Conservation (phyloP, 2,113 vertebrate genomes). For the Phasianus colchicus region DNA sequence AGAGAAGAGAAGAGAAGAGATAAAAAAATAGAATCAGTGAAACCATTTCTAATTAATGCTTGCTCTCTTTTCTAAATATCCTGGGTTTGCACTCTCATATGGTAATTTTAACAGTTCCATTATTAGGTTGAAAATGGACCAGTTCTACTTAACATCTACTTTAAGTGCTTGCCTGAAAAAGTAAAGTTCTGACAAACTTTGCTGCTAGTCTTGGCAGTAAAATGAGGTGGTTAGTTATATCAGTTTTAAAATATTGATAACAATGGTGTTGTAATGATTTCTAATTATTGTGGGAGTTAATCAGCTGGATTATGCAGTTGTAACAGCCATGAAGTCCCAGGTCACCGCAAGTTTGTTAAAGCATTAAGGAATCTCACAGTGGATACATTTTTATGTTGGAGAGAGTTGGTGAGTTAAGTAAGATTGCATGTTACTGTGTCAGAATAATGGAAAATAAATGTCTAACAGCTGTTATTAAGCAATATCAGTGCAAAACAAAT, state of each 20-base stretch:
- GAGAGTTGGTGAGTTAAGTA: not conserved
- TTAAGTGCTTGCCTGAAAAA: not conserved
- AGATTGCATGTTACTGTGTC: slow-evolving; percentile 10
- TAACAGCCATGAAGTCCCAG: not conserved
- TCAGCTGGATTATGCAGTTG: not conserved
- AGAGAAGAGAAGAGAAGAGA: not conserved
- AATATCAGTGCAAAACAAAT: slow-evolving; percentile 1
- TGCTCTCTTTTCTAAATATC: not conserved
- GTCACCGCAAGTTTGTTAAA: not conserved
- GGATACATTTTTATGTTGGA: not conserved
- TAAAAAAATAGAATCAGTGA: not conserved
- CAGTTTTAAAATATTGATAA: not conserved
- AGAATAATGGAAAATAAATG: slow-evolving; percentile 11
- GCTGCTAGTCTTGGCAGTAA: not conserved
- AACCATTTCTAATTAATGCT: not conserved
- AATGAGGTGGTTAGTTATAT: fast-evolving
- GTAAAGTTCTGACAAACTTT: not conserved
- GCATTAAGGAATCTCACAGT: not conserved
- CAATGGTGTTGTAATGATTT: not conserved
- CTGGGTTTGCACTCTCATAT: not conserved
- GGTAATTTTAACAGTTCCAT: not conserved
- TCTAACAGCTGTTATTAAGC: slow-evolving; percentile 14
- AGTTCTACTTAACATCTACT: not conserved
- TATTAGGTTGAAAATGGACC: not conserved
- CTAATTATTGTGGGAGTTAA: not conserved